Conservation (phyloP, 2,797 vertebrate genomes). For the Bovichtus diacanthus region DNA sequence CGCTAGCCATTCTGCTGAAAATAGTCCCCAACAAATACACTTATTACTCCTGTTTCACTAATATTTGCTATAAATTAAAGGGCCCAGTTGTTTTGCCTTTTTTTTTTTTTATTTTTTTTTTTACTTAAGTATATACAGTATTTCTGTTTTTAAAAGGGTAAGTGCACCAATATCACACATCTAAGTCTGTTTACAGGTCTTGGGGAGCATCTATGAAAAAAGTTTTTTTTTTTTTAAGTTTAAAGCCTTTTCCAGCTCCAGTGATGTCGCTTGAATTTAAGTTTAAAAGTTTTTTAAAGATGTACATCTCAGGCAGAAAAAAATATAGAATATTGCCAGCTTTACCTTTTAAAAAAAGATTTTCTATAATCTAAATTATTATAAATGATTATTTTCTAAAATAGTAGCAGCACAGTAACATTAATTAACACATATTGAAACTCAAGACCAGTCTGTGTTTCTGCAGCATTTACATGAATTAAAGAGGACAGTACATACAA, state of each 20-base stretch:
- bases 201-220: too few species aligned
- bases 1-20: neutral
- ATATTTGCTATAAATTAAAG: neutral
- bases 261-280: too few species aligned
- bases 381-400: too few species aligned
- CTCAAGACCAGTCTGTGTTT: conserved; percentile 22
- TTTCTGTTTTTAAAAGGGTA: neutral
- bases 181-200: neutral
- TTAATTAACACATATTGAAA: neutral
- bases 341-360: neutral
- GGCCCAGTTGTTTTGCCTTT: neutral
- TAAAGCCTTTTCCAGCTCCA: too few species aligned
- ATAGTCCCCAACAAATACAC: neutral
- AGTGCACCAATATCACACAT: neutral
- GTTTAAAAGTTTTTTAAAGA: too few species aligned
- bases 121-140: too few species aligned
- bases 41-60: neutral
- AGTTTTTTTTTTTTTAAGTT: too few species aligned
- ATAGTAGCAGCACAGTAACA: neutral
- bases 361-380: too few species aligned
- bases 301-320: too few species aligned
- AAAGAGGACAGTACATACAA: conserved; percentile 22
- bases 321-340: too few species aligned
- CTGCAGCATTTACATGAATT: conserved; percentile 21
- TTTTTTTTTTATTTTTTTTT: too few species aligned